A percentile compares a stretch with the other conserved stretches of the same genome.
Evolutionary conservation across 2,797 vertebrate species (phyloP).

Genomic region (Tolypeutes matacus): DNA sequence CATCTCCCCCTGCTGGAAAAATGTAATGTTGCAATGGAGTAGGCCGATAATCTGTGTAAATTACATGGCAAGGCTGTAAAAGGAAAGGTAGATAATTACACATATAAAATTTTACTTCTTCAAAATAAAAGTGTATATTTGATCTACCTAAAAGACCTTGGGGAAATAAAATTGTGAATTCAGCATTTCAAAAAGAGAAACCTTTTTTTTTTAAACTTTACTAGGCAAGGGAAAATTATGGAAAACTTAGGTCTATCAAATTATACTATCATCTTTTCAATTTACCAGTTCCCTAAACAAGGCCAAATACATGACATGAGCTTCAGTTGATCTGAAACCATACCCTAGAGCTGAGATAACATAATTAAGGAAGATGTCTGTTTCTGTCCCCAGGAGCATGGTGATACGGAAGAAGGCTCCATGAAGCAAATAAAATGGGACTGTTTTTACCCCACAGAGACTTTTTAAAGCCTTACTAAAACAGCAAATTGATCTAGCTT

Average conservation of each 20-base stretch:
- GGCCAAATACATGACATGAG: neutral
- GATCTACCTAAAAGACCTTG: neutral
- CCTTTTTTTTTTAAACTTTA: neutral
- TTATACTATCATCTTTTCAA: neutral
- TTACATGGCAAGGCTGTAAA: slow-evolving; percentile 96
- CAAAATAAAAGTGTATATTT: neutral
- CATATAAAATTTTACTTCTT: slow-evolving; percentile 5
- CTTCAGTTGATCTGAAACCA: neutral
- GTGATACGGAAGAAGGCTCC: neutral
- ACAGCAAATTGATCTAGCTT: neutral
- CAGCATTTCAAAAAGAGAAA: neutral
- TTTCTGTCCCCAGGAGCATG: neutral
- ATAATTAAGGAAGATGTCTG: neutral
- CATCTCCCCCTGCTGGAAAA: slow-evolving; percentile 98
- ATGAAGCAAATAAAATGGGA: neutral
- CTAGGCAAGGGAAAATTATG: neutral
- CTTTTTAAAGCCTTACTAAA: neutral
- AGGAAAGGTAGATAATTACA: slow-evolving; percentile 61
- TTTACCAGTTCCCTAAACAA: neutral
- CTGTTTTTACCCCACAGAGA: neutral
- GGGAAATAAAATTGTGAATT: neutral
- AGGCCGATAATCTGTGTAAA: slow-evolving; percentile 98
- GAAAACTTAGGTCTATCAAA: neutral
- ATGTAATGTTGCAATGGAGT: slow-evolving; percentile 99
- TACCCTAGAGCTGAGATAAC: neutral